These are phyloP conservation scores for Hippocampus abdominalis DNA, from an alignment of 2,113 vertebrate genomes.

Conservation along the genomic window DNA sequence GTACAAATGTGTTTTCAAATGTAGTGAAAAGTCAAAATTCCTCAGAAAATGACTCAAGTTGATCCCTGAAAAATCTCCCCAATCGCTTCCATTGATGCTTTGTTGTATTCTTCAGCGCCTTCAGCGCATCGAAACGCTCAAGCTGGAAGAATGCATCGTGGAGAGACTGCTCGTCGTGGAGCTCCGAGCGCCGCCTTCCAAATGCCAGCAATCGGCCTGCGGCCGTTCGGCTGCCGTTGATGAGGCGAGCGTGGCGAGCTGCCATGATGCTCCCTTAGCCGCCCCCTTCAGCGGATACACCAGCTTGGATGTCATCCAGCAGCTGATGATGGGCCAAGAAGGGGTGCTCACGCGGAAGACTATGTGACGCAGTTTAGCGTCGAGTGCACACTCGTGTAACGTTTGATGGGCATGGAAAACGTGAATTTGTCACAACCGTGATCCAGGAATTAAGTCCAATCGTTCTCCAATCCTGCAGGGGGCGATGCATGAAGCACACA, in stretches of 20 bases:
- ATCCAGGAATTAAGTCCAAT: background rate
- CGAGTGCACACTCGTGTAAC: background rate
- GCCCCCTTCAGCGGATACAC: background rate
- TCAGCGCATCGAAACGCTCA: background rate
- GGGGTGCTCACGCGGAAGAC: background rate
- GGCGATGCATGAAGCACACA: background rate
- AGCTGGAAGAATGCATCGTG: background rate
- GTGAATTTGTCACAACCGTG: background rate
- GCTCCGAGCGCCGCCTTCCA: background rate
- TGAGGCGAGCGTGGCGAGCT: background rate
- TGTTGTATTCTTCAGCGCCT: background rate
- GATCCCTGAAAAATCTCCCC: background rate
- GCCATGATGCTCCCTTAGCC: background rate
- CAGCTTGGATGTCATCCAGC: conserved; percentile 3
- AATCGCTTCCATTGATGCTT: background rate
- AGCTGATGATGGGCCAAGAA: background rate
- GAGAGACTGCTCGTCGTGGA: background rate
- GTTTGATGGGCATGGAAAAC: conserved; percentile 4
- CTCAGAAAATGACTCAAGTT: too few species aligned
- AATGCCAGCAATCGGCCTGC: background rate
- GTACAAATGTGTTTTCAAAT: too few species aligned
- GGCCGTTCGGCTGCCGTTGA: background rate
- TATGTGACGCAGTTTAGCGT: background rate
- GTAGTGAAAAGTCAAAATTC: too few species aligned
- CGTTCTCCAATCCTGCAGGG: conserved; percentile 4